Evolutionary conservation across 2,797 vertebrate species (phyloP), one percentile per base, ranked within the genome.

Genomic region (Neosilurus mollespiculum): DNA sequence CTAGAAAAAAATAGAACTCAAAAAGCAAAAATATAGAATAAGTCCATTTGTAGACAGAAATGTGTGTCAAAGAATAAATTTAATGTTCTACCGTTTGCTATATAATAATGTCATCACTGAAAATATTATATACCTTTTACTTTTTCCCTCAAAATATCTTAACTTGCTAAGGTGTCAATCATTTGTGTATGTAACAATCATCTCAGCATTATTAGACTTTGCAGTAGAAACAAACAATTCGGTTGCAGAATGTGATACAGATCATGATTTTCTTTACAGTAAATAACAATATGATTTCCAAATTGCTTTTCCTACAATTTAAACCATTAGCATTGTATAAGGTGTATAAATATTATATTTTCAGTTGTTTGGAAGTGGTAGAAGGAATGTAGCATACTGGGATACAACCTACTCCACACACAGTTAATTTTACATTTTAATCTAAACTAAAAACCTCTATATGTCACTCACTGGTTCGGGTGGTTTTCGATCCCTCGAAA

Each of bases 401-500:
- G 51, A 54, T 51, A 51, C 22, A 15, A 71, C 37, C 24, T 72
- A 73, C 53, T 58, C 9, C 43, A 51, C 5, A 4, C 3, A 72
- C 22, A 14, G 70, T 20, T 22, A 2, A 72, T 72, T 53, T 14
- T 72, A 54, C 18, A 59, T 12, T 34, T 77, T 18, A 26, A 51
- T 26, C 8, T 78, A 51, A 15, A 59, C 11, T 14, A 6, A 64
- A 64, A 64, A 49, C 1, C 3, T 77, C 34, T 77, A 7, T 62
- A 51, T 22, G 51, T 18, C 8, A 26, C 15, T 65, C 9, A 78
- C 61, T 8, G 3, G n/a, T 26, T 78, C 24, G 15, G 43, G 14
- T 65, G 58, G 37, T 64, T 37, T 78, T 58, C 64, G n/a, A 78
- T 78, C 37, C 76, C 22, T 18, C 11, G 9, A 75, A 54, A 22